These are phyloP conservation scores for Diorhabda sublineata DNA, from an alignment of 1,140 invertebrate species.

Conservation along the genomic window DNA sequence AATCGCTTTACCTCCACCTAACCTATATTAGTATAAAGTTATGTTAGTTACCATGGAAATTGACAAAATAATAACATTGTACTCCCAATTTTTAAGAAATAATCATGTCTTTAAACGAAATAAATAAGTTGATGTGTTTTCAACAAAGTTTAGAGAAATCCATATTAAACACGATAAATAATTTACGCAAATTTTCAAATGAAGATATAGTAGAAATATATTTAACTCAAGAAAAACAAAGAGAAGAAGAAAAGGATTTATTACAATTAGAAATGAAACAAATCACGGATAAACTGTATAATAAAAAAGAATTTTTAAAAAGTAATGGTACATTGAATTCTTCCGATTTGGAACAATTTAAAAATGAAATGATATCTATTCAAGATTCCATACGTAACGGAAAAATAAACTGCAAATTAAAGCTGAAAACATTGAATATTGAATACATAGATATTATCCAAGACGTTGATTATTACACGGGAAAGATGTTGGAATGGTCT, in stretches of 20 bases:
- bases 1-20: too few relatives aligned
- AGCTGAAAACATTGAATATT: constrained; percentile 36
- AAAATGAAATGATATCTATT: constrained; percentile 45
- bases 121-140: constrained; percentile 8
- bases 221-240: background rate
- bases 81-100: too few relatives aligned
- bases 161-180: background rate
- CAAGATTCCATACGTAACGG: constrained; percentile 46
- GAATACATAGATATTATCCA: constrained; percentile 41
- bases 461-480: constrained; percentile 36
- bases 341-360: constrained; percentile 45
- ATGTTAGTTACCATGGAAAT: too few relatives aligned
- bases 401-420: constrained; percentile 40
- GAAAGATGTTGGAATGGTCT: constrained; percentile 33
- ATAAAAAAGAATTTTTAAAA: constrained; percentile 17
- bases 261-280: background rate
- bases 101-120: background rate
- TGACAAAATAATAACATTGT: too few relatives aligned
- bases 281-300: background rate
- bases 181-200: constrained; percentile 4
- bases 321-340: constrained; percentile 17
- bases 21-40: too few relatives aligned
- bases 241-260: background rate
- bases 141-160: constrained; percentile 16
- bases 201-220: background rate